These are phyloP conservation scores for Isoperla grammatica DNA, from an alignment of 2,888 invertebrate species.

Conservation along the genomic window DNA sequence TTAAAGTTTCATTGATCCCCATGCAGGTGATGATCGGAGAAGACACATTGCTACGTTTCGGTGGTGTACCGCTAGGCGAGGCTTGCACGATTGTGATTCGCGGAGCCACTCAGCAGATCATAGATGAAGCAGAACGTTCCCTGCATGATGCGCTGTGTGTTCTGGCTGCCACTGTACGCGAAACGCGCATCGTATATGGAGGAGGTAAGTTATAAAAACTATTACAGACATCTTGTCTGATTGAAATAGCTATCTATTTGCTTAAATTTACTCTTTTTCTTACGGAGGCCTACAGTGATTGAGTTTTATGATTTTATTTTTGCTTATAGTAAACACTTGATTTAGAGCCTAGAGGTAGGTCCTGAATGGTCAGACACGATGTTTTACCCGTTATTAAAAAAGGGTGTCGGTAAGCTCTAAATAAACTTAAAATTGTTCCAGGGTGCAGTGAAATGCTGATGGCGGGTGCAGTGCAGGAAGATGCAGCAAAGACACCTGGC, in stretches of 20 bases:
- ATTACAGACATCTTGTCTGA: too few species aligned
- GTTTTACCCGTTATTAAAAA: too few species aligned
- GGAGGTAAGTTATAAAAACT: slow-evolving; percentile 67
- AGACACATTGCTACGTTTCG: slow-evolving; percentile 89
- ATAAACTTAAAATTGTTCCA: slow-evolving; percentile 34
- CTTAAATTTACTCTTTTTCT: slow-evolving; percentile 7
- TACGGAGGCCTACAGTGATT: too few species aligned
- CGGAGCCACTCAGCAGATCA: slow-evolving; percentile 96
- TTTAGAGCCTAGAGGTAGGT: too few species aligned
- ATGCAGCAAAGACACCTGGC: slow-evolving; percentile 84
- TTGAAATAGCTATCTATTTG: not conserved
- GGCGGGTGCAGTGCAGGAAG: slow-evolving; percentile 84
- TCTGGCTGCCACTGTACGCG: slow-evolving; percentile 88
- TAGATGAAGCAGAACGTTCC: slow-evolving; percentile 98
- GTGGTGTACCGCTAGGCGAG: slow-evolving; percentile 90
- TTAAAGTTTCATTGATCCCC: too few species aligned
- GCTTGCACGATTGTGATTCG: slow-evolving; percentile 96
- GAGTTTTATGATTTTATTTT: too few species aligned
- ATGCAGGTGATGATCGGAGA: slow-evolving; percentile 98
- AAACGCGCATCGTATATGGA: slow-evolving; percentile 85
- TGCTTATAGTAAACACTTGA: too few species aligned
- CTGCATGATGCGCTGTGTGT: slow-evolving; percentile 98
- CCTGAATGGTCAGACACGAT: too few species aligned
- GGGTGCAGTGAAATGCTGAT: slow-evolving; percentile 95
- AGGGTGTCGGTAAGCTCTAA: too few species aligned